A percentile compares a stretch with the other conserved stretches of the same genome.
Evolutionary conservation across 2,797 vertebrate genomes (phyloP).

Genomic region (Erpetoichthys calabaricus): DNA sequence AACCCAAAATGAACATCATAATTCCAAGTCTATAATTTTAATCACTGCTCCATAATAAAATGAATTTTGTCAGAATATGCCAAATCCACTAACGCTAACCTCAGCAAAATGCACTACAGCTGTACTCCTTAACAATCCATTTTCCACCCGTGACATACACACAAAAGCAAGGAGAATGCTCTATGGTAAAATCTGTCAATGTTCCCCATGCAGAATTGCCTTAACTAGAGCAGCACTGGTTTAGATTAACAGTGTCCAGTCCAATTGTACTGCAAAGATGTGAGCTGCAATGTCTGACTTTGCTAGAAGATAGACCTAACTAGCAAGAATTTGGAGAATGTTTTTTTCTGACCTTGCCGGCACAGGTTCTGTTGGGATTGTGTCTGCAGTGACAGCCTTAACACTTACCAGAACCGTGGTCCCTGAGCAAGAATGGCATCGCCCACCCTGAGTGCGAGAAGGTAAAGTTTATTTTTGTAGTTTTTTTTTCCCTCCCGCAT

Average conservation of each 20-base stretch:
- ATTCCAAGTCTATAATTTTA: slow-evolving; percentile 56
- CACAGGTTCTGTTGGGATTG: slow-evolving; percentile 31
- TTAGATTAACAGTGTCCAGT: slow-evolving; percentile 46
- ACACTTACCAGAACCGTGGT: slow-evolving; percentile 85
- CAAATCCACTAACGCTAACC: slow-evolving; percentile 52
- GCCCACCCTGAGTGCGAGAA: slow-evolving; percentile 86
- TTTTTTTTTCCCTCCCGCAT: slow-evolving; percentile 56
- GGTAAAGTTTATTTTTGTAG: slow-evolving; percentile 91
- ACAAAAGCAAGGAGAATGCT: slow-evolving; percentile 14
- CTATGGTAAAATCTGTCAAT: slow-evolving; percentile 24
- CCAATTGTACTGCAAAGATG: slow-evolving; percentile 49
- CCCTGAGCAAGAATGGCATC: slow-evolving; percentile 71
- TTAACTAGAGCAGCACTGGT: slow-evolving; percentile 28
- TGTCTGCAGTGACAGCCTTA: slow-evolving; percentile 68
- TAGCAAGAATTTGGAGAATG: slow-evolving; percentile 60
- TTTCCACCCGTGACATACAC: background rate
- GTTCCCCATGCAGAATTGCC: slow-evolving; percentile 15
- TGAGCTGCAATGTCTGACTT: slow-evolving; percentile 34
- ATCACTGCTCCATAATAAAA: slow-evolving; percentile 61
- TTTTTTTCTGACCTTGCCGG: slow-evolving; percentile 35
- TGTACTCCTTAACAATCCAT: slow-evolving; percentile 35
- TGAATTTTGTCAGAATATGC: slow-evolving; percentile 58
- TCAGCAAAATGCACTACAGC: slow-evolving; percentile 56
- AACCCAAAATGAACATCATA: slow-evolving; percentile 44
- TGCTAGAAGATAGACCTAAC: slow-evolving; percentile 30